Base-by-base conservation (phyloP, 35 echinoderm and acorn worm species). In the Apostichopus japonicus region DNA sequence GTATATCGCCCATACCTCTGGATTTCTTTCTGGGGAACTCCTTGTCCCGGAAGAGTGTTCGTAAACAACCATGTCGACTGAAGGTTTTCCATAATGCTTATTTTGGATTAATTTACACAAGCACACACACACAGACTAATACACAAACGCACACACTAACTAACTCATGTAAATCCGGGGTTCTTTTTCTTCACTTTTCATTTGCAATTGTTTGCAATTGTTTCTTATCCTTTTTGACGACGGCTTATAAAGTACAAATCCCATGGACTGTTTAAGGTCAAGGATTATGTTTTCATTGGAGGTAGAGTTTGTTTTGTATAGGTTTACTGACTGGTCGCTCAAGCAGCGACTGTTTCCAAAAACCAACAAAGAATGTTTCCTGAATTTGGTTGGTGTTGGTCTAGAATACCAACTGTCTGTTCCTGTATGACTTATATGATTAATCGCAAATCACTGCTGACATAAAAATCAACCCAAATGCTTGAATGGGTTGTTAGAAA, bases 341-440 rank as follows among this genome's bases (percentile, higher is more conserved):
- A 84, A 84, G 53, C 81, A 84, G 54, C 81, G 56, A 58, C 81
- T 58, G 51, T 84, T 84, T 84, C 81, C 81, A 84, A 57, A 84
- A 10, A 84, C 23, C 81, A 84, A 84, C 81, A 84, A 83, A 22
- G 22, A 23, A 84, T n/a, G 27, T 84, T 84, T 51, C 81, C 53
- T 21, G 53, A 84, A 53, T 57, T 84, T 59, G 54, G 16, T 8
- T 53, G 5, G 27, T 57, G 55, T 22, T 53, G 81, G 27, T 51
- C 53, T 24, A 14, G 11, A 84, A 84, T 58, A 58, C 55, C 17
- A 57, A 84, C 81, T 84, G 16, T n/a, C 53, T 84, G 24, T 84
- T 84, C 56, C 81, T 19, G 80, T 84, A 84, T 84, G 56, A 16
- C 53, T 56, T 23, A 84, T 24, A 84, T 53, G 24, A 80, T 80